These are phyloP conservation scores for Psittacula cyanocephala DNA, from an alignment of 2,113 vertebrate species.

Conservation along the genomic window DNA sequence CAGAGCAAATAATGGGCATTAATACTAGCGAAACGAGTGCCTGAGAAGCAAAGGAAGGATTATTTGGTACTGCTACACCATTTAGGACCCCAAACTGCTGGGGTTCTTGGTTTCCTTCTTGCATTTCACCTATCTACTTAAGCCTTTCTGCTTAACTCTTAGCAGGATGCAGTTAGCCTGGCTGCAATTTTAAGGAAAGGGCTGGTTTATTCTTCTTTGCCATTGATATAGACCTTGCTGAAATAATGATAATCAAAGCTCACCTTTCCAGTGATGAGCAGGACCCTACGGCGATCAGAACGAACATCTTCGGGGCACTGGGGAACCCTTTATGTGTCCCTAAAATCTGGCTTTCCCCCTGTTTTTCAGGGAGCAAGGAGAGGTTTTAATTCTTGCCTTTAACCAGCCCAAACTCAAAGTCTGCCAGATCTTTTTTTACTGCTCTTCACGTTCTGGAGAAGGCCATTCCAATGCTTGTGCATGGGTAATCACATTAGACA, in stretches of 20 bases:
- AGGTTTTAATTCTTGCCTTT: background rate
- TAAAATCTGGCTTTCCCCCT: background rate
- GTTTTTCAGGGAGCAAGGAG: background rate
- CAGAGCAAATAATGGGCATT: background rate
- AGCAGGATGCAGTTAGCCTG: background rate
- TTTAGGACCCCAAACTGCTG: too few species aligned
- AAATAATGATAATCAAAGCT: background rate
- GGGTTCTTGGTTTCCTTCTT: background rate
- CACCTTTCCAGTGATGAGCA: background rate
- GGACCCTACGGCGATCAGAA: background rate
- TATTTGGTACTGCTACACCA: background rate
- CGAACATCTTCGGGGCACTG: background rate
- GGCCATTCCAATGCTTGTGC: background rate
- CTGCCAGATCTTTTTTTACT: background rate
- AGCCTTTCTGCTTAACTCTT: background rate
- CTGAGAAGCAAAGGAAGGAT: accelerated
- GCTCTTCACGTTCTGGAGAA: background rate
- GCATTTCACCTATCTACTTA: background rate
- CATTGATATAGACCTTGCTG: background rate
- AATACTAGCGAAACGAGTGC: background rate
- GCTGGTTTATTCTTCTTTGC: background rate
- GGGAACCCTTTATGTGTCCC: background rate
- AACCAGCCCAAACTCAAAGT: background rate
- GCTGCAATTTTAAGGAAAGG: background rate
- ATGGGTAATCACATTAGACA: background rate